Evolutionary conservation across 2,888 invertebrate species (phyloP), one percentile per base, ranked within the genome.

Genomic region (Drosophila antonietae): DNA sequence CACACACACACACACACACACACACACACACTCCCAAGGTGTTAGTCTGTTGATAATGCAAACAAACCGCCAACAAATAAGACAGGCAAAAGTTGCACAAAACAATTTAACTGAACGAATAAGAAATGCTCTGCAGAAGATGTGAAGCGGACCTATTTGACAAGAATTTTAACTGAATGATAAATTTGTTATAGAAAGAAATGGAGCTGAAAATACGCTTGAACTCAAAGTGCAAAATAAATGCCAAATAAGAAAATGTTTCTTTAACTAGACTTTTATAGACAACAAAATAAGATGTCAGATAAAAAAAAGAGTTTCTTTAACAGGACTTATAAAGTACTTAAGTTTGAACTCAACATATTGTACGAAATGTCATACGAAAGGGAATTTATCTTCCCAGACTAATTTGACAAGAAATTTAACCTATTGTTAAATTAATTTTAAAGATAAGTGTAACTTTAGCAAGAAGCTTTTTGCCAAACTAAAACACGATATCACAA

Each of bases 1-100:
- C 56, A 57, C 51, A 59, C 49, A 58, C 43, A 41, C 43, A 41
- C 46, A 39, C 37, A 60, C 78, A 74, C 58, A 73, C 57, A 60
- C 70, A 49, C 52, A 66, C 56, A 46, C 51, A 6, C 51, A 62
- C 39, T 44, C 49, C 59, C 80, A 91, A 91, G 91, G 91, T 91
- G 91, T 91, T 91, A 91, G 90, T 91, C 92, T 91, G 91, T 90
- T 91, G 91, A 91, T 91, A 91, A 91, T 91, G 84, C 85, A 87
- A 90, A 84, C 90, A 85, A 81, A 68, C 63, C 75, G 52, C 68
- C 80, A 68, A 59, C 76, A 62, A 71, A 69, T 69, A 70, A 53
- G 52, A 61, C 53, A 35, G 41, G 20, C 58, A 47, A 57, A 83
- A 68, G 37, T 56, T 37, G 15, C 43, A 20, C 23, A 49, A 53